Percentiles rank a stretch among this genome's conserved stretches.
Evolutionary conservation across 2,113 vertebrate species (phyloP).

Genomic region (Motacilla alba): DNA sequence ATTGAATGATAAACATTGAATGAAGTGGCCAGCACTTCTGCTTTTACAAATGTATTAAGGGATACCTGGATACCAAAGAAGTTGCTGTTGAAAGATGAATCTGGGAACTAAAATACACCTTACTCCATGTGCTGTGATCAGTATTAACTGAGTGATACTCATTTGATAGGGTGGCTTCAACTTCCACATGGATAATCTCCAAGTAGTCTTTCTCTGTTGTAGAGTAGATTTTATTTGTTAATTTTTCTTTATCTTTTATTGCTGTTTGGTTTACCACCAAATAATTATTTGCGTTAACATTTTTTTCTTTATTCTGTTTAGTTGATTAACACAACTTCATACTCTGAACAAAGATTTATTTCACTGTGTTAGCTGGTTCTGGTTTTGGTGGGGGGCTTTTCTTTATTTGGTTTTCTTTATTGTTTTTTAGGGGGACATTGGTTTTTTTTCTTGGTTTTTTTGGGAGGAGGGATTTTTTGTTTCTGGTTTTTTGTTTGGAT

Average conservation of each 20-base stretch:
- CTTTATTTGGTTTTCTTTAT: not conserved
- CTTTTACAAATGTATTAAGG: not conserved
- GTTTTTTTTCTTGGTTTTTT: accelerated
- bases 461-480: not conserved
- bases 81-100: not conserved
- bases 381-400: not conserved
- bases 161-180: not conserved
- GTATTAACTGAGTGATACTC: not conserved
- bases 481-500: too few relatives aligned
- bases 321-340: not conserved
- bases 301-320: not conserved
- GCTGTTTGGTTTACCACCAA: not conserved
- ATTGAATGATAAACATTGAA: not conserved
- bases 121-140: not conserved
- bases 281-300: not conserved
- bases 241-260: not conserved
- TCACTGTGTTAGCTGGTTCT: not conserved
- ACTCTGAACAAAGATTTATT: not conserved
- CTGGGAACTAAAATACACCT: not conserved
- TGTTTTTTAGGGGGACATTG: not conserved
- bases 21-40: not conserved
- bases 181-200: not conserved
- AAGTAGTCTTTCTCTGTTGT: not conserved
- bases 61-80: not conserved
- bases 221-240: not conserved